Evolutionary conservation across 92 coral and sea anemone genomes (phyloP).

Genomic region (Phymanthus crucifer): DNA sequence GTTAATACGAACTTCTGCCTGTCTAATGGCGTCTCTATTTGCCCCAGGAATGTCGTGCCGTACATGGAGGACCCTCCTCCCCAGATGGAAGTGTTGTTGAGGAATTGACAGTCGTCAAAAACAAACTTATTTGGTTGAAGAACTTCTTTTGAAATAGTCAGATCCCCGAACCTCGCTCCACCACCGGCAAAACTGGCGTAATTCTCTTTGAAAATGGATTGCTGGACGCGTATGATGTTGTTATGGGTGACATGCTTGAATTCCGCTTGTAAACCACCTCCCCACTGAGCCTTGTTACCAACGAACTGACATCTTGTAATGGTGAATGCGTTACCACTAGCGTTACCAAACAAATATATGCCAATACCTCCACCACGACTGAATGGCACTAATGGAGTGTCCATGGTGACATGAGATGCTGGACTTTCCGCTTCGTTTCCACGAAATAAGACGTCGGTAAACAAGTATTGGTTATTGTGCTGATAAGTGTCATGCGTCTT

Average conservation of each 20-base stretch:
- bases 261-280: slow-evolving; percentile 79
- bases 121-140: slow-evolving; percentile 40
- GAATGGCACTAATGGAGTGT: slow-evolving; percentile 57
- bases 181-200: slow-evolving; percentile 72
- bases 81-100: slow-evolving; percentile 61
- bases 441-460: slow-evolving; percentile 54
- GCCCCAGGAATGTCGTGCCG: slow-evolving; percentile 48
- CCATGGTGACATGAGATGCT: slow-evolving; percentile 23
- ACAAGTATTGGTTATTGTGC: slow-evolving; percentile 55
- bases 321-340: slow-evolving; percentile 55
- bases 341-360: slow-evolving; percentile 63
- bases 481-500: slow-evolving; percentile 60
- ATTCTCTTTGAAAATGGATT: slow-evolving; percentile 44
- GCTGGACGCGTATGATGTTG: slow-evolving; percentile 35
- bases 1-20: slow-evolving; percentile 41
- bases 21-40: not conserved
- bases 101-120: slow-evolving; percentile 45
- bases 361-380: slow-evolving; percentile 89
- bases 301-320: slow-evolving; percentile 56
- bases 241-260: slow-evolving; percentile 41
- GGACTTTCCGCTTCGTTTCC: slow-evolving; percentile 58
- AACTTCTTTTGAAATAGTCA: slow-evolving; percentile 8
- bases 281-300: slow-evolving; percentile 76
- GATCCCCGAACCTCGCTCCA: slow-evolving; percentile 67
- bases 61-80: slow-evolving; percentile 64